These are phyloP conservation scores for Axinella damicornis DNA, from an alignment of 37 sponge, comb jelly and placozoan species.

Conservation along the genomic window DNA sequence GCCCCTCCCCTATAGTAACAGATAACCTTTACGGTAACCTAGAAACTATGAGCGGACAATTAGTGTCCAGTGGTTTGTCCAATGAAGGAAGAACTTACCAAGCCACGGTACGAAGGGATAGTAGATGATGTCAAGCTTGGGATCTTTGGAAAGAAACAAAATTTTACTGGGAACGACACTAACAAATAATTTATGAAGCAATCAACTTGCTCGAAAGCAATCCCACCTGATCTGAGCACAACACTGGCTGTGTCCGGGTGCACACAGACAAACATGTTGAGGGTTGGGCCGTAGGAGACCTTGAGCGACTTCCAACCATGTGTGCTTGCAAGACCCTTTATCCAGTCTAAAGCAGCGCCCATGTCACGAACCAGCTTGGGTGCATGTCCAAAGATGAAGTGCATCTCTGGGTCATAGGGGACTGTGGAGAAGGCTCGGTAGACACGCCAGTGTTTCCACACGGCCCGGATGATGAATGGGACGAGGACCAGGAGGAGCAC, in stretches of 20 bases:
- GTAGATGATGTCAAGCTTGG: constrained; percentile 64
- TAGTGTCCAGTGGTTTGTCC: neutral
- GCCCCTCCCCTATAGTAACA: constrained; percentile 63
- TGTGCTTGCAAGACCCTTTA: neutral
- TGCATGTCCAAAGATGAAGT: constrained; percentile 51
- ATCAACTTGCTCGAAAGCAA: too few species aligned
- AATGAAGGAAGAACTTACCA: constrained; percentile 32
- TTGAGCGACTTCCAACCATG: constrained; percentile 33
- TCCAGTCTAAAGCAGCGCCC: constrained; percentile 44
- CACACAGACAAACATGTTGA: constrained; percentile 4
- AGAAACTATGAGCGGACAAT: too few species aligned
- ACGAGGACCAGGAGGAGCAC: constrained; percentile 21
- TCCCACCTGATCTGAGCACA: constrained; percentile 35
- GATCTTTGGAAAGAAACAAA: constrained; percentile 42
- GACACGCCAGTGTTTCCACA: constrained; percentile 29
- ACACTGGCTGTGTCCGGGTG: constrained; percentile 48
- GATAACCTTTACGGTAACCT: neutral
- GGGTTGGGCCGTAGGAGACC: constrained; percentile 15
- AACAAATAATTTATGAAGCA: too few species aligned
- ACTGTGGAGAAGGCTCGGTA: constrained; percentile 30
- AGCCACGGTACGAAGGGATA: constrained; percentile 64
- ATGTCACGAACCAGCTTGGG: constrained; percentile 41
- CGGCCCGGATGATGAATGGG: neutral
- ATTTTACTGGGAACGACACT: too few species aligned
- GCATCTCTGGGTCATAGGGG: constrained; percentile 35